phyloP scores from a whole-genome alignment of 2,888 invertebrate species.

The Pammene fasciana region DNA sequence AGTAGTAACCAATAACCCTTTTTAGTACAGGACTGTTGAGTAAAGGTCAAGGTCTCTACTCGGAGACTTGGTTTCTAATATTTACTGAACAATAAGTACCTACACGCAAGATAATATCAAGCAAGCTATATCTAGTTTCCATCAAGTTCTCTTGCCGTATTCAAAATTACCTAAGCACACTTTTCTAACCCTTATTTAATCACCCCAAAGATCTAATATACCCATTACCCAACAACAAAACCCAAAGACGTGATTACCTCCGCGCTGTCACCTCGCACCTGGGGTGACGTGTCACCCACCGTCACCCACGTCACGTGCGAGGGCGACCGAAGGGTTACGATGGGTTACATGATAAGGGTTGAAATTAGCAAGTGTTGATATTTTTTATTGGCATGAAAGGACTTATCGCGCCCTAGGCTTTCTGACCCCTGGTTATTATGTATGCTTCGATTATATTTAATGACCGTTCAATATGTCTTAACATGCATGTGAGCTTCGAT shows the following conservation, averaged over 20 bases:
- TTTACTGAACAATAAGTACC: too few relatives aligned
- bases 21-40: too few relatives aligned
- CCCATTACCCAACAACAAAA: constrained; percentile 25
- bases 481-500: neutral
- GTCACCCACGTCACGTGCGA: constrained; percentile 17
- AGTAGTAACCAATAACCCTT: too few relatives aligned
- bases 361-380: constrained; percentile 21
- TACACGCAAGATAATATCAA: too few relatives aligned
- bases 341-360: constrained; percentile 15
- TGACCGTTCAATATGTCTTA: too few relatives aligned
- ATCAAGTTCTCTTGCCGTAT: neutral
- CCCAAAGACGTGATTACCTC: constrained; percentile 21
- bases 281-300: constrained; percentile 7
- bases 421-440: neutral
- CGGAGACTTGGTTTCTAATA: too few relatives aligned
- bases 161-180: neutral
- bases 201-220: neutral
- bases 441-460: too few relatives aligned
- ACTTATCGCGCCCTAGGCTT: neutral
- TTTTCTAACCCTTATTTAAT: neutral
- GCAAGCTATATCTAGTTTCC: neutral
- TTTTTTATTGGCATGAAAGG: neutral
- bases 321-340: constrained; percentile 6
- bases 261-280: constrained; percentile 32
- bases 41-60: too few relatives aligned